A percentile compares a stretch with the other conserved stretches of the same genome.
phyloP scores from a whole-genome alignment of 2,888 invertebrate species.

The Pollenia griseotomentosa region DNA sequence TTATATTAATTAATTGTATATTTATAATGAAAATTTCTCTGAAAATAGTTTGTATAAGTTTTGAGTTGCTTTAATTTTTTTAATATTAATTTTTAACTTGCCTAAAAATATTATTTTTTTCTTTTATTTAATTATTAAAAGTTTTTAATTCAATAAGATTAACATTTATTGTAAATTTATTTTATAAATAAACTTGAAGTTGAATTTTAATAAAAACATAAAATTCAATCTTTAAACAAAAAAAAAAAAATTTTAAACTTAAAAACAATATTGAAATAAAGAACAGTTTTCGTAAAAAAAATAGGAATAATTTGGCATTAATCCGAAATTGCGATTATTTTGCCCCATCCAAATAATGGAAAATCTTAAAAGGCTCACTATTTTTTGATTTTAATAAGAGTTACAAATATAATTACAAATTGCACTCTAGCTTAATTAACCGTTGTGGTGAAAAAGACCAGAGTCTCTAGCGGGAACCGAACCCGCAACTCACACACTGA shows the following conservation, averaged over 20 bases:
- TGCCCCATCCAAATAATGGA: no score
- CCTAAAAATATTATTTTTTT: conserved; percentile 1
- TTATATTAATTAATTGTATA: background rate
- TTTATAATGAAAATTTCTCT: background rate
- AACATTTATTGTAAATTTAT: conserved; percentile 36
- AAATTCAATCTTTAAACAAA: conserved; percentile 34
- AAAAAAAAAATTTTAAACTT: background rate
- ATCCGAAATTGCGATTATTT: no score
- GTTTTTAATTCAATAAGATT: conserved; percentile 4
- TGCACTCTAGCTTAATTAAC: no score
- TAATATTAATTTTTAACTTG: conserved; percentile 13
- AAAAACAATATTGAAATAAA: background rate
- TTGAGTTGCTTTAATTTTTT: conserved; percentile 48
- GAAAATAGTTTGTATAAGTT: conserved; percentile 30
- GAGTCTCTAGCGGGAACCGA: no score
- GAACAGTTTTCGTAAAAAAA: background rate
- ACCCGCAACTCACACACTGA: no score
- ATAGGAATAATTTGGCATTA: no score
- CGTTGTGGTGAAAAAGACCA: no score
- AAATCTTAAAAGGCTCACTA: no score
- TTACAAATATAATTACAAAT: no score
- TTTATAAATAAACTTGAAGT: conserved; percentile 45
- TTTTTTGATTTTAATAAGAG: no score
- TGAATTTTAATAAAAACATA: conserved; percentile 28
- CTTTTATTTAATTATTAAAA: background rate